A percentile compares a stretch with the other conserved stretches of the same genome.
phyloP scores from a whole-genome alignment of 2,113 vertebrate species.

The Coreoperca whiteheadi region DNA sequence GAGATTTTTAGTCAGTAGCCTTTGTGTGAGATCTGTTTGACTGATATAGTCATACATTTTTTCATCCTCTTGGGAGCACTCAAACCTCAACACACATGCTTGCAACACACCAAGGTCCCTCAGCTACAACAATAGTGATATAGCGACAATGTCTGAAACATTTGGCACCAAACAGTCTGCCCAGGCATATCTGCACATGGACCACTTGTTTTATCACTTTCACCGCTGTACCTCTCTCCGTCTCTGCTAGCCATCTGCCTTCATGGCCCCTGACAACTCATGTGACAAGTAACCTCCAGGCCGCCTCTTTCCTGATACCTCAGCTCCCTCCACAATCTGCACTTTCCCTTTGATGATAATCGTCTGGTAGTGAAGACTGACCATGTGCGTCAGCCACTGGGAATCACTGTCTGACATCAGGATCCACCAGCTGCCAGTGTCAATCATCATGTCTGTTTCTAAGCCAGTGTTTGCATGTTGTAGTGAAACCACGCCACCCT shows the following conservation, averaged over 20 bases:
- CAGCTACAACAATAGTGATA: slow-evolving; percentile 6
- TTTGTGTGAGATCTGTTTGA: slow-evolving; percentile 5
- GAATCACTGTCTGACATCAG: slow-evolving; percentile 62
- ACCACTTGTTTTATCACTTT: slow-evolving; percentile 43
- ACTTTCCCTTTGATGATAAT: slow-evolving; percentile 41
- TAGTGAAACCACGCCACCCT: slow-evolving; percentile 69
- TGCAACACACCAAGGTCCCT: slow-evolving; percentile 4
- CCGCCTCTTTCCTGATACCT: slow-evolving; percentile 20
- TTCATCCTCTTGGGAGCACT: background rate
- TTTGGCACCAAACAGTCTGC: background rate
- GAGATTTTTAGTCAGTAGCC: background rate
- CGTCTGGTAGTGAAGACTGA: slow-evolving; percentile 30
- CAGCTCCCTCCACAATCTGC: slow-evolving; percentile 34
- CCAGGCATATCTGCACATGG: slow-evolving; percentile 47
- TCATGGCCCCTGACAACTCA: slow-evolving; percentile 51
- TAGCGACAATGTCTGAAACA: slow-evolving; percentile 19
- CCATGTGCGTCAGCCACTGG: slow-evolving; percentile 41
- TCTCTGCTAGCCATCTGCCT: background rate
- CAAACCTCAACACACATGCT: background rate
- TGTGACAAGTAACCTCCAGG: slow-evolving; percentile 55
- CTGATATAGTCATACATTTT: background rate
- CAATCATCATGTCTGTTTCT: slow-evolving; percentile 37
- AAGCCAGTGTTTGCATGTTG: slow-evolving; percentile 11
- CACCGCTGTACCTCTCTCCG: slow-evolving; percentile 5
- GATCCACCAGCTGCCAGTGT: slow-evolving; percentile 57